A percentile compares a stretch with the other conserved stretches of the same genome.
These are phyloP conservation scores for Drosophila neutralis DNA, from an alignment of 2,888 invertebrate species.

Conservation along the genomic window DNA sequence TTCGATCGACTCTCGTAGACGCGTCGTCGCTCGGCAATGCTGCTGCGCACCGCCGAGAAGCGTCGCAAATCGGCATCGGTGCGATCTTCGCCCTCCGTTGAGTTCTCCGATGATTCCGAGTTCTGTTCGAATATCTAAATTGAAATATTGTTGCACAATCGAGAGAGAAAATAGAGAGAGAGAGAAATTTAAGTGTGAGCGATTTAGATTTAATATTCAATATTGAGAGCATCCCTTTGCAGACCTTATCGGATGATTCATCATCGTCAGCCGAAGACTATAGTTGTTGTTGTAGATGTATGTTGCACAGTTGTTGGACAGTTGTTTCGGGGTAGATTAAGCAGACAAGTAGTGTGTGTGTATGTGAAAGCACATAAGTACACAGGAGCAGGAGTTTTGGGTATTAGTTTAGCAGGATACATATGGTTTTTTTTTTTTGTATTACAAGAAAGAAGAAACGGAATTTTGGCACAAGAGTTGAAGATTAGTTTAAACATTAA, in stretches of 20 bases:
- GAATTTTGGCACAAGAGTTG: constrained; percentile 62
- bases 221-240: constrained; percentile 40
- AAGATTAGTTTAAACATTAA: constrained; percentile 38
- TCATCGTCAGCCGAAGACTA: constrained; percentile 84
- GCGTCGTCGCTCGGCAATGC: constrained; percentile 91
- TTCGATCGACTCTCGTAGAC: constrained; percentile 91
- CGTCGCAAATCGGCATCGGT: constrained; percentile 86
- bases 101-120: constrained; percentile 85
- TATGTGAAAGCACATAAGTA: constrained; percentile 36
- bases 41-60: constrained; percentile 88
- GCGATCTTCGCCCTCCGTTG: constrained; percentile 86
- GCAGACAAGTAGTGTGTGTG: constrained; percentile 32
- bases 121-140: constrained; percentile 84
- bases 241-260: constrained; percentile 84
- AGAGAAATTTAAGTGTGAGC: neutral
- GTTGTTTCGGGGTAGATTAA: constrained; percentile 33
- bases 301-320: constrained; percentile 27
- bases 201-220: neutral
- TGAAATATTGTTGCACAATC: neutral
- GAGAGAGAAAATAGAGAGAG: neutral
- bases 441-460: constrained; percentile 37
- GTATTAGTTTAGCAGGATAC: constrained; percentile 57
- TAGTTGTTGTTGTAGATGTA: constrained; percentile 44
- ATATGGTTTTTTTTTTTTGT: constrained; percentile 1
- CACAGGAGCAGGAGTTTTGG: constrained; percentile 36